Evolutionary conservation across 2,888 invertebrate species (phyloP).

Genomic region (Calephelis perditalis): DNA sequence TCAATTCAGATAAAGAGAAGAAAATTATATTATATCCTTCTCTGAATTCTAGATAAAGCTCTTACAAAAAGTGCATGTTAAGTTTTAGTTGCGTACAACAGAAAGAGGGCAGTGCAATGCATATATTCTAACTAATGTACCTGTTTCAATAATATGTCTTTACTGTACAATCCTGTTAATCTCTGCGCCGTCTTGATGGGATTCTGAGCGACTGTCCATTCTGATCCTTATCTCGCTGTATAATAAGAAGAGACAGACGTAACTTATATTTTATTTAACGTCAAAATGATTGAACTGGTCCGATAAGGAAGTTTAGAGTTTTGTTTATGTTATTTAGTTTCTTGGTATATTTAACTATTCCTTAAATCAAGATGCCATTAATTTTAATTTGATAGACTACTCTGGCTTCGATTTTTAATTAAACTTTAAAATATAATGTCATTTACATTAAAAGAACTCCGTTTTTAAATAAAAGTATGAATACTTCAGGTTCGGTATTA

Average conservation of each 20-base stretch:
- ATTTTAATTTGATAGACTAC: conserved; percentile 10
- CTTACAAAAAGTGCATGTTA: too few relatives aligned
- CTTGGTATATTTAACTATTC: conserved; percentile 36
- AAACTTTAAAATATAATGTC: too few relatives aligned
- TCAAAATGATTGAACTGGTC: conserved; percentile 68
- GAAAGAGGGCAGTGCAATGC: not conserved
- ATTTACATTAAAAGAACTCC: too few relatives aligned
- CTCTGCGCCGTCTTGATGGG: conserved; percentile 64
- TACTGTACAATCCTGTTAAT: conserved; percentile 37
- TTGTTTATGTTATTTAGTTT: conserved; percentile 70
- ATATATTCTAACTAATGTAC: not conserved
- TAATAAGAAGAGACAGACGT: conserved; percentile 76
- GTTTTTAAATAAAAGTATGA: too few relatives aligned
- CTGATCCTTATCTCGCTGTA: conserved; percentile 68
- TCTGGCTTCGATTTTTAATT: not conserved
- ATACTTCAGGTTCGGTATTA: too few relatives aligned
- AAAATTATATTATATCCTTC: too few relatives aligned
- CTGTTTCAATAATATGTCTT: not conserved
- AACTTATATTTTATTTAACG: conserved; percentile 75
- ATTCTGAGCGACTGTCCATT: conserved; percentile 71
- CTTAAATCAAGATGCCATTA: conserved; percentile 9
- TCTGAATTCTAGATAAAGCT: too few relatives aligned
- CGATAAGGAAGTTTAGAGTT: conserved; percentile 61
- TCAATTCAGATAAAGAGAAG: too few relatives aligned
- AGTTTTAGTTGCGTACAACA: too few relatives aligned